phyloP scores from a whole-genome alignment of 2,888 invertebrate genomes.

The Xanthia icteritia region DNA sequence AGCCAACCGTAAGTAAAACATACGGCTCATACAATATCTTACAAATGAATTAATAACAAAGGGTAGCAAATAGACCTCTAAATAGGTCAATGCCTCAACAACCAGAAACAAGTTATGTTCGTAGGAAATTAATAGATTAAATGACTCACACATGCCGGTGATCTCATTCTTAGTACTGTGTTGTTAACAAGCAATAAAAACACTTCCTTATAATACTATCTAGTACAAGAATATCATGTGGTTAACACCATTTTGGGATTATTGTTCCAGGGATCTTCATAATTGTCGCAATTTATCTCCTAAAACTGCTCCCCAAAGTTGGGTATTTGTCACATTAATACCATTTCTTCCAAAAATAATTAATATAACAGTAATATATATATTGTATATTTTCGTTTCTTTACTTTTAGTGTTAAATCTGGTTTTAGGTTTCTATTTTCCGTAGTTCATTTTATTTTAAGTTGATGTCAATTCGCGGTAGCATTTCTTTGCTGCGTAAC shows the following conservation, averaged over 20 bases:
- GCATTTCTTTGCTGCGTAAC: background rate
- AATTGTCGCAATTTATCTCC: background rate
- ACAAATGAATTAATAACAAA: constrained; percentile 50
- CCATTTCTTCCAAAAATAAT: background rate
- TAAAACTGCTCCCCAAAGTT: background rate
- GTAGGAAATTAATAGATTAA: constrained; percentile 77
- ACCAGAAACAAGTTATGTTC: constrained; percentile 73
- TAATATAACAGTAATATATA: background rate
- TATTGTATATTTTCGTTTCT: background rate
- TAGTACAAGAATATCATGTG: constrained; percentile 60
- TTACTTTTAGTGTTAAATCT: background rate
- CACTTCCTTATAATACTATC: constrained; percentile 70
- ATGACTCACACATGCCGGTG: constrained; percentile 79
- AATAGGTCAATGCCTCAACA: constrained; percentile 81
- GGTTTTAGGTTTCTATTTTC: background rate
- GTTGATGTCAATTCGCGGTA: background rate
- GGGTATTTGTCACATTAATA: background rate
- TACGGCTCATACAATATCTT: constrained; percentile 9
- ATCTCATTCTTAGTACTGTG: constrained; percentile 75
- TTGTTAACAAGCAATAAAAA: constrained; percentile 67
- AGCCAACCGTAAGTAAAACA: background rate
- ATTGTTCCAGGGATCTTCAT: constrained; percentile 24
- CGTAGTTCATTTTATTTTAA: background rate
- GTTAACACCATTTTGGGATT: constrained; percentile 55
- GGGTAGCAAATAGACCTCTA: constrained; percentile 62